phyloP scores from a whole-genome alignment of 2,797 vertebrate genomes.

The Acestrorhynchus altus region DNA sequence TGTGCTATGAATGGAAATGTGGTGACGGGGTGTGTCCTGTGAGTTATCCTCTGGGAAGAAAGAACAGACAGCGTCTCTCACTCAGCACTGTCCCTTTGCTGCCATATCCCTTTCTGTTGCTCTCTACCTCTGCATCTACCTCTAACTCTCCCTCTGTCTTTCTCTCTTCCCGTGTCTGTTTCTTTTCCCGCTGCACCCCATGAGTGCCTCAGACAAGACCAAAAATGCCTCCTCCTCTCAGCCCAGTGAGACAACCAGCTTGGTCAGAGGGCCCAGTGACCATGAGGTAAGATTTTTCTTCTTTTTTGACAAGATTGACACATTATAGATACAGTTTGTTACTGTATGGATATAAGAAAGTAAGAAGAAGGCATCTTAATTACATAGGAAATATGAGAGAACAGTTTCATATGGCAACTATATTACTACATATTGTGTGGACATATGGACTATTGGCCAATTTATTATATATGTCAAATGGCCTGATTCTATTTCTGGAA shows the following conservation, averaged over 20 bases:
- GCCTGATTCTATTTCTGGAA: too few species aligned
- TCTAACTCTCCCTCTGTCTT: neutral
- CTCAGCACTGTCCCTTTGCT: neutral
- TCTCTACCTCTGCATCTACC: neutral
- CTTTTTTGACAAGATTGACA: neutral
- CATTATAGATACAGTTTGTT: neutral
- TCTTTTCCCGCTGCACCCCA: conserved; percentile 31
- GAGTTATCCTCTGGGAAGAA: conserved; percentile 20
- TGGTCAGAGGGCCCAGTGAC: conserved; percentile 37
- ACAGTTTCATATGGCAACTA: neutral
- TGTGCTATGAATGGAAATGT: conserved; percentile 27
- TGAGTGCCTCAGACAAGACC: conserved; percentile 31
- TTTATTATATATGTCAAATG: too few species aligned
- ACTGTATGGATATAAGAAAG: neutral
- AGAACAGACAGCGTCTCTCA: conserved; percentile 32
- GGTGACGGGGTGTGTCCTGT: conserved; percentile 43
- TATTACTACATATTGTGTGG: neutral
- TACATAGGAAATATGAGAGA: neutral
- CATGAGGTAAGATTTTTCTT: conserved; percentile 46
- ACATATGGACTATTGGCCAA: too few species aligned
- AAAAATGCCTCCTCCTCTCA: conserved; percentile 7
- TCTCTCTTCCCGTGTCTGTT: conserved; percentile 1
- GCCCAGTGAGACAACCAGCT: conserved; percentile 53
- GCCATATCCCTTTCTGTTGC: neutral
- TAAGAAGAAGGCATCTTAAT: neutral